Base-by-base conservation (phyloP, 2,888 invertebrate species). In the Drosophila merina region DNA sequence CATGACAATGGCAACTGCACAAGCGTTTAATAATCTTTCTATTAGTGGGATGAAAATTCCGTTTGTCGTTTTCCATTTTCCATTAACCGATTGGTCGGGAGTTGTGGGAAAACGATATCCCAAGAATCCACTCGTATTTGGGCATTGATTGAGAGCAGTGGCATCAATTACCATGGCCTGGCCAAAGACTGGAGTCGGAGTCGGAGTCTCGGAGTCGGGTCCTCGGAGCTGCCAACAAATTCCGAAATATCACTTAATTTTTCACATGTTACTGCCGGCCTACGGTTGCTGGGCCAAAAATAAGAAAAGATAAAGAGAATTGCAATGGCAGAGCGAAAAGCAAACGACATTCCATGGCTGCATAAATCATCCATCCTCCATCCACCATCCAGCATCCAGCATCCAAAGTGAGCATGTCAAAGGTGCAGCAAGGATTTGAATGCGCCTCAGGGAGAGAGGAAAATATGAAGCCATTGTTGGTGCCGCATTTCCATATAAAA, bases 361-460 rank as follows among this genome's bases (percentile, higher is more conserved):
- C 84, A 85, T 85, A 85, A 85, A 85, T 85, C 84, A 85, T 84
- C 70, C 71, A 54, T 60, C 71, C 57, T 48, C 51, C 69, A 69
- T 51, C 20, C 20, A 20, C 2, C 84, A 85, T 84, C 70, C 69
- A 69, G 47, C 71, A 54, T 60, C 71, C 57, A 42, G 47, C 69
- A 69, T 51, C 75, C 79, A 73, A 86, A 56, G 74, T 76, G 67
- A 76, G 75, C 85, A 84, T 84, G 84, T 84, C 84, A 84, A 84
- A 84, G 84, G 87, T 87, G 86, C 84, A 84, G 71, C 84, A 71
- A 86, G 88, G 86, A 85, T 85, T 85, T 85, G 88, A 87, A 87
- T 87, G 76, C 82, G 71, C 72, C 72, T 45, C 52, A 47, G 12
- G 33, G 58, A 57, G 55, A 68, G 74, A 63, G 76, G 88, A 87